Conservation (phyloP, 2,888 invertebrate genomes). For the Aleiodes leptofemur region DNA sequence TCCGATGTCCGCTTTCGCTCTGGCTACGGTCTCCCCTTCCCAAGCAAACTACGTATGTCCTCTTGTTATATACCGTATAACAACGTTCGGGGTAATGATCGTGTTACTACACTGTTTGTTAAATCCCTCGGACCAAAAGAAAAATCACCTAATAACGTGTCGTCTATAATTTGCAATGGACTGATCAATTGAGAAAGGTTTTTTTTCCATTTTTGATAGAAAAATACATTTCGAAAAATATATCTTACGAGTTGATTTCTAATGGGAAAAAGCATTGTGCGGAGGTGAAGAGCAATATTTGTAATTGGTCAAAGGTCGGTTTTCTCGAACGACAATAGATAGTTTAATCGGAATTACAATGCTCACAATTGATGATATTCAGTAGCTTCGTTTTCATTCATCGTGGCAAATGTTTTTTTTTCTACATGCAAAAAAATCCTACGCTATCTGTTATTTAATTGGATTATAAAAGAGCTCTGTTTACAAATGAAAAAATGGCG, state of each 20-base stretch:
- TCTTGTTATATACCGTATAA: slow-evolving; percentile 51
- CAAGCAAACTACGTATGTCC: slow-evolving; percentile 1
- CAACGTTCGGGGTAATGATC: slow-evolving; percentile 62
- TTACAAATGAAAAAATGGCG: no score
- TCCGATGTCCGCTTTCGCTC: background rate
- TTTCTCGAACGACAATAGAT: no score
- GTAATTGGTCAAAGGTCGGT: no score
- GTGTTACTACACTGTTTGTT: slow-evolving; percentile 65
- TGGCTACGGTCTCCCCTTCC: background rate
- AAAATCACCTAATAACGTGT: slow-evolving; percentile 57
- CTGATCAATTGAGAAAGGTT: slow-evolving; percentile 10
- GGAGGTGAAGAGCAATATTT: background rate
- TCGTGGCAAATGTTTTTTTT: no score
- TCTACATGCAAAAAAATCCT: no score
- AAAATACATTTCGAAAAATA: background rate
- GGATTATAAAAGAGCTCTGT: no score
- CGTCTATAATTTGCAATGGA: slow-evolving; percentile 46
- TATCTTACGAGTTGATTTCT: no score
- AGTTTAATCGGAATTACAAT: no score
- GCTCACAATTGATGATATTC: no score
- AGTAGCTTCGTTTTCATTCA: no score
- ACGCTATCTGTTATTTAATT: no score
- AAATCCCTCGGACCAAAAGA: slow-evolving; percentile 52
- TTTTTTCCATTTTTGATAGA: background rate
- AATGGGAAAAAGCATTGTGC: no score